Evolutionary conservation across 1,140 invertebrate species (phyloP), one percentile per base, ranked within the genome.

Genomic region (Pogonomyrmex barbatus): DNA sequence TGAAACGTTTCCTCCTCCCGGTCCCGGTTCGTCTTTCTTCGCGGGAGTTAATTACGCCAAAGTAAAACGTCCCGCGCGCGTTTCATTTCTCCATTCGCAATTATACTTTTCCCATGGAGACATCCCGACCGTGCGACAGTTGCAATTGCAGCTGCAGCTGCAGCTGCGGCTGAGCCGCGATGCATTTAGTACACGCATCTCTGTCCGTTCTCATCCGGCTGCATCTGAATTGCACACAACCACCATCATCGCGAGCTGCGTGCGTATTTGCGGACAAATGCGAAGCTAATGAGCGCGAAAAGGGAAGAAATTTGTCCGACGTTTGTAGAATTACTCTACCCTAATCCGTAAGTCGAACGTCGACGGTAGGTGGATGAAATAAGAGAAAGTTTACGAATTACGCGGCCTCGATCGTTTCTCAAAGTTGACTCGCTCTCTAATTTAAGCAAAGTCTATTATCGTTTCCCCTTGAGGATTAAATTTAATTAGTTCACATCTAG

Each of bases 281-380:
- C 12, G 68, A 83, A 83, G 50, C 79, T 83, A 83, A 83, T 82
- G 68, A 45, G 75, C 68, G 33, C 42, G 33, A 73, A 75, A 75
- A 60, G 17, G 30, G 8, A 83, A 83, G 79, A 83, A 83, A 73
- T 50, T 83, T 75, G 79, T 47, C 30, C 79, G 78, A 70, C 36
- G 47, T 83, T 83, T 62, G 56, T 73, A 70, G 8, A 71, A 73
- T 36, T 60, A 47, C 67, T 2, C 24, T 0, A 47, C 60, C 1
- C 42, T 62, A 24, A 24, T 24, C 24, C 24, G 24, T 24, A 24
- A 24, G 54, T 83, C 68, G 45, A 50, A 75, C 79, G 12, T 62
- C 67, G 36, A 8, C n/a, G 24, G 42, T 12, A 9, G 24, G 10
- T n/a, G 33, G n/a, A 4, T 42, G 45, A 81, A 60, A 50, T 17